A percentile compares a stretch with the other conserved stretches of the same genome.
Evolutionary conservation across 2,888 invertebrate genomes (phyloP).

Genomic region (Thereva unica): DNA sequence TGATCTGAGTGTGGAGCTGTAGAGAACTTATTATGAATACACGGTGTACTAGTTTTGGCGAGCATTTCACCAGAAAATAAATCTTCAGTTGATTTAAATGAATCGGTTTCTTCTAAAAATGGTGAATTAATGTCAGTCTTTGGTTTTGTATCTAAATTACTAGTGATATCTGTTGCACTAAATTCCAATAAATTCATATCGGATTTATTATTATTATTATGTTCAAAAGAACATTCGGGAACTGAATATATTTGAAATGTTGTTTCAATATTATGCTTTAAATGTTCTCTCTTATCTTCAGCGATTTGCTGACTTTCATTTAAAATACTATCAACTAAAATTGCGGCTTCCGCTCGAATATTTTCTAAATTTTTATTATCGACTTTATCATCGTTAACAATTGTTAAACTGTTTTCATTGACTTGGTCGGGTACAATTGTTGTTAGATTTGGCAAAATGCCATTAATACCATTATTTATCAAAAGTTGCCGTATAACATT

Average conservation of each 20-base stretch:
- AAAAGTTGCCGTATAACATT: conserved; percentile 40
- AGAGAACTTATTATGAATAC: conserved; percentile 22
- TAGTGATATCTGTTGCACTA: conserved; percentile 7
- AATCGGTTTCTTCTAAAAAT: conserved; percentile 12
- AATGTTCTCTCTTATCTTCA: conserved; percentile 18
- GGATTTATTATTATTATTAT: conserved; percentile 14
- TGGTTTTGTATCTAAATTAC: conserved; percentile 12
- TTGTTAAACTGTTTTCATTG: conserved; percentile 1
- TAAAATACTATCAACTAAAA: conserved; percentile 44
- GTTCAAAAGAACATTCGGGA: conserved; percentile 11
- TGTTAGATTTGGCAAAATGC: conserved; percentile 15
- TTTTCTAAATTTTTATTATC: conserved; percentile 15
- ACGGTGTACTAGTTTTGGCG: conserved; percentile 42
- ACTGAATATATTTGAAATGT: conserved; percentile 15
- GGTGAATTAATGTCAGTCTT: conserved; percentile 31
- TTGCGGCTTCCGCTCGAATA: conserved; percentile 23
- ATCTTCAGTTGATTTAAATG: conserved; percentile 24
- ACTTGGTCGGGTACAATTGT: conserved; percentile 13
- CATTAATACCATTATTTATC: conserved; percentile 35
- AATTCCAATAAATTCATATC: neutral
- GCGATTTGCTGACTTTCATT: conserved; percentile 42
- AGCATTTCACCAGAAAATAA: conserved; percentile 26
- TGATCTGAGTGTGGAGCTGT: neutral
- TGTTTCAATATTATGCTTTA: conserved; percentile 8
- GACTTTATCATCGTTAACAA: conserved; percentile 26